These are phyloP conservation scores for Sitta carolinensis DNA, from an alignment of 2,797 vertebrate genomes.

Conservation along the genomic window DNA sequence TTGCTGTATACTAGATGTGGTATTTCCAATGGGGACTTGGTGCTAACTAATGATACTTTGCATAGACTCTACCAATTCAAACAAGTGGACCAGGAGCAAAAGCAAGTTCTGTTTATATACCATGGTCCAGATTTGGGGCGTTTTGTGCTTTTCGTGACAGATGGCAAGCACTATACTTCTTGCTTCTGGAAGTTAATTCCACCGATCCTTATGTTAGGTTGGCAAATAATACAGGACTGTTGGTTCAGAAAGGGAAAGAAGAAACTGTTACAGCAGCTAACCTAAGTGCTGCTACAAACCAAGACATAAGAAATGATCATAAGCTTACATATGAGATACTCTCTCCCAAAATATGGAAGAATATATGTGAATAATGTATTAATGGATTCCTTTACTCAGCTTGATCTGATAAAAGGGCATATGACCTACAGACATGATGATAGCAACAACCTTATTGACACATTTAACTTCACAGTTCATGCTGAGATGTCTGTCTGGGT, in stretches of 20 bases:
- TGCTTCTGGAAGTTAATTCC: constrained; percentile 85
- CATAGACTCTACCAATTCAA: constrained; percentile 87
- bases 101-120: constrained; percentile 85
- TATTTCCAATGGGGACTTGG: constrained; percentile 90
- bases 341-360: constrained; percentile 79
- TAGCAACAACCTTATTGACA: constrained; percentile 79
- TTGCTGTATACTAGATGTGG: constrained; percentile 86
- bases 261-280: constrained; percentile 77
- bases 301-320: constrained; percentile 82
- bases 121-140: constrained; percentile 79
- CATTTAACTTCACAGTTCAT: constrained; percentile 81
- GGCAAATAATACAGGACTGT: constrained; percentile 84
- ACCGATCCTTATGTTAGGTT: constrained; percentile 83
- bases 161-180: constrained; percentile 86
- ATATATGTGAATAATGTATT: constrained; percentile 73
- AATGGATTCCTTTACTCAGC: constrained; percentile 79
- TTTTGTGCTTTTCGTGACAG: constrained; percentile 91
- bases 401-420: constrained; percentile 77
- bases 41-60: constrained; percentile 81
- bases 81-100: constrained; percentile 84
- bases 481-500: constrained; percentile 69
- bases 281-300: constrained; percentile 85
- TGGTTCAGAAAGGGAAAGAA: constrained; percentile 85
- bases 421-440: constrained; percentile 83
- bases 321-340: constrained; percentile 79